Base-by-base conservation (phyloP, 2,113 vertebrate genomes). In the Turnix velox region DNA sequence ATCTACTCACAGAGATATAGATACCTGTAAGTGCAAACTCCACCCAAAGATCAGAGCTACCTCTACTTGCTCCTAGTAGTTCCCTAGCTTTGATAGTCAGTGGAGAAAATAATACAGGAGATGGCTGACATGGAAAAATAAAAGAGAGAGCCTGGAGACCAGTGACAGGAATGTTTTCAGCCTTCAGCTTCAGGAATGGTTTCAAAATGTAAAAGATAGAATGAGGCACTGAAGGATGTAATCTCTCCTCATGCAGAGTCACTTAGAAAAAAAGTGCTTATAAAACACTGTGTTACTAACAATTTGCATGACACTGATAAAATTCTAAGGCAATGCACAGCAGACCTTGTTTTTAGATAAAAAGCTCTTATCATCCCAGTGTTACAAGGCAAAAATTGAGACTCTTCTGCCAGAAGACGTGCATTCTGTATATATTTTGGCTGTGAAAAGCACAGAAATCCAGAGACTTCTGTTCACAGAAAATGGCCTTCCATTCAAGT, bases 321-420 rank as follows among this genome's bases (percentile, higher is more conserved):
- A 31, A 51, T 62, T 95, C 45, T 42, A 66, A 69, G 91, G 77
- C 77, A 49, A 42, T 57, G 77, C 73, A 80, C 42, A 73, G 27
- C 78, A 94, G 81, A 59, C 88, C 2, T 27, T 76, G 14, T n/a
- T 46, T 54, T 49, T n/a, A 92, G 94, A 95, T 94, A 89, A 92
- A 81, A 88, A 45, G 42, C 1, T 2, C 35, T 79, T 79, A 73
- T 91, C 66, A 0, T 93, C 84, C 35, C 45, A 62, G 33, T 11
- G 49, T 81, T 84, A 16, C 51, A 65, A 77, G 63, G 69, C 42
- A 72, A 89, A 89, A 92, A 73, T 58, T 48, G 57, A 88, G 55
- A 33, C 35, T 23, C 73, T 87, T 85, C 62, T 93, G 30, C 66
- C 72, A 51, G 31, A 84, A 93, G 74, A 75, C 23, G 27, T 76